A percentile compares a stretch with the other conserved stretches of the same genome.
These are phyloP conservation scores for Blera fallax DNA, from an alignment of 2,888 invertebrate genomes.

Conservation along the genomic window DNA sequence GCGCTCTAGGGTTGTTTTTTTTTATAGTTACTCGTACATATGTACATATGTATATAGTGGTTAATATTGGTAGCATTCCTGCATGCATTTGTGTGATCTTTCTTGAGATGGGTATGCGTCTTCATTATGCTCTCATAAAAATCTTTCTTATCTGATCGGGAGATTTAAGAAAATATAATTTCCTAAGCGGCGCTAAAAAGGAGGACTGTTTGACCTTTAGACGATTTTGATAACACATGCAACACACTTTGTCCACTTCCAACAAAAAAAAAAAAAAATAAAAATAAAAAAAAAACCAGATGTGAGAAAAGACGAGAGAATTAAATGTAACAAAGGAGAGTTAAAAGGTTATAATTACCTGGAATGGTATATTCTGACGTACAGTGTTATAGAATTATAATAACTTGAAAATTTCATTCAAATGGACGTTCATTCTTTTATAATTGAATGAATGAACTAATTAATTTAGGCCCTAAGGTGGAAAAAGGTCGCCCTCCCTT, in stretches of 20 bases:
- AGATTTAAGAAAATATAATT: conserved; percentile 70
- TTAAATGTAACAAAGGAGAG: conserved; percentile 8
- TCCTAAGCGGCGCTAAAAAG: conserved; percentile 71
- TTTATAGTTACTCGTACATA: background rate
- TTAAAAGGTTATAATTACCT: conserved; percentile 71
- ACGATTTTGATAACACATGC: conserved; percentile 68
- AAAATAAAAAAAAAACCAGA: conserved; percentile 19
- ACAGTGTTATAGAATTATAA: conserved; percentile 56
- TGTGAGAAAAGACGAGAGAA: background rate
- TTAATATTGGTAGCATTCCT: conserved; percentile 33
- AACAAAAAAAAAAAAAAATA: conserved; percentile 9
- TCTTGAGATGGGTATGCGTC: conserved; percentile 53
- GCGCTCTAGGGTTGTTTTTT: conserved; percentile 27
- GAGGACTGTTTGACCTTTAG: conserved; percentile 70
- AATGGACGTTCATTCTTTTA: conserved; percentile 60
- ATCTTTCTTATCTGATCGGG: conserved; percentile 70
- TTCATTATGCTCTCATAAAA: conserved; percentile 71
- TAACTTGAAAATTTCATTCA: conserved; percentile 64
- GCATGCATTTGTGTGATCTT: background rate
- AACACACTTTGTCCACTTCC: conserved; percentile 62
- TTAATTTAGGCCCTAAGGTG: conserved; percentile 53
- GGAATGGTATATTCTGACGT: conserved; percentile 45
- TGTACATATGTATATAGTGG: background rate
- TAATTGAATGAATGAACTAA: conserved; percentile 70
- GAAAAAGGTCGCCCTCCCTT: conserved; percentile 27